Conservation (phyloP, 2,797 vertebrate genomes). For the Cryptoprocta ferox region DNA sequence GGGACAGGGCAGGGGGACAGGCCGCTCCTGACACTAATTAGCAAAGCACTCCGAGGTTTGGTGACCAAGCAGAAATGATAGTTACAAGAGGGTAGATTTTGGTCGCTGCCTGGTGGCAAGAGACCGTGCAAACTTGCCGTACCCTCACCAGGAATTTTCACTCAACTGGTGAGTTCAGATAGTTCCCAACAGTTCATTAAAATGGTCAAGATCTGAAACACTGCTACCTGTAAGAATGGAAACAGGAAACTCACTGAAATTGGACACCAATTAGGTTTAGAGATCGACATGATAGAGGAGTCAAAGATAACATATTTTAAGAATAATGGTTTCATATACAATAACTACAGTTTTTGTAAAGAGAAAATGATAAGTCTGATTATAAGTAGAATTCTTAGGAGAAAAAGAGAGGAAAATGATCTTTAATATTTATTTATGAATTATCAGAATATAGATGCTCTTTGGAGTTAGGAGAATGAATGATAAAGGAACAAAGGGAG, state of each 20-base stretch:
- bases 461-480: constrained; percentile 8
- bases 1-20: no score
- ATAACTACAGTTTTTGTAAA: constrained; percentile 1
- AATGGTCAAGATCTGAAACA: neutral
- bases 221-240: neutral
- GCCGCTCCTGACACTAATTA: no score
- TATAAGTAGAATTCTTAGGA: neutral
- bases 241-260: neutral
- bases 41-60: no score
- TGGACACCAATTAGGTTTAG: neutral
- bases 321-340: constrained; percentile 12
- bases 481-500: constrained; percentile 15
- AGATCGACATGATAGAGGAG: neutral
- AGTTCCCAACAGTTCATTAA: no score
- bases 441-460: constrained; percentile 25
- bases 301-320: constrained; percentile 35
- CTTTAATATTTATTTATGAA: constrained; percentile 46
- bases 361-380: constrained; percentile 41
- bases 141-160: no score
- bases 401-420: neutral
- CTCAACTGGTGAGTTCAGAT: no score
- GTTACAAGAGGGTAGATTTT: no score
- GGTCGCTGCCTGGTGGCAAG: no score
- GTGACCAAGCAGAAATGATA: no score
- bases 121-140: no score